Evolutionary conservation across 2,113 vertebrate genomes (phyloP).

Genomic region (Nettapus auritus): DNA sequence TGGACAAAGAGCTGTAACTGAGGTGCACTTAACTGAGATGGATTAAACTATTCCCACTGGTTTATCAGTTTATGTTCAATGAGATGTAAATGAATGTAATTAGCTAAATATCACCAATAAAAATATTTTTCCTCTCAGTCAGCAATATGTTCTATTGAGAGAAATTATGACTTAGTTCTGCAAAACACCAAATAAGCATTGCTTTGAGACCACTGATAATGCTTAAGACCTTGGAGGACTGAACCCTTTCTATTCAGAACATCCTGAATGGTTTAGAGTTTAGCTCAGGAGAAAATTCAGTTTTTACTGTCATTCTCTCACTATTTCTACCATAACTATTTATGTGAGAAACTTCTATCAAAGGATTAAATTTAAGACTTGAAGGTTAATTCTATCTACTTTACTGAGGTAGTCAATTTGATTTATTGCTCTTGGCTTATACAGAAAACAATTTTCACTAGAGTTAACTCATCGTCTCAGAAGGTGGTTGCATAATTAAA

Average conservation of each 20-base stretch:
- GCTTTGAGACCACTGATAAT: neutral
- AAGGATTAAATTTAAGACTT: neutral
- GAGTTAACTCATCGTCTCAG: neutral
- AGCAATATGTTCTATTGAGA: neutral
- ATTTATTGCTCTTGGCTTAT: slow-evolving; percentile 2
- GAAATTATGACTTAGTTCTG: neutral
- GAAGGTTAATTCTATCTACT: neutral
- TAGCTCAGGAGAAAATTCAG: neutral
- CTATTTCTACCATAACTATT: neutral
- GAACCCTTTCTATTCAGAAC: neutral
- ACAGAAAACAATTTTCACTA: neutral
- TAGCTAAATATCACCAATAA: neutral
- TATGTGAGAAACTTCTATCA: neutral
- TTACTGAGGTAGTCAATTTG: neutral
- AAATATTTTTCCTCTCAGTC: neutral
- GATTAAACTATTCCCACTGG: neutral
- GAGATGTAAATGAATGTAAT: neutral
- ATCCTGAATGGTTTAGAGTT: neutral
- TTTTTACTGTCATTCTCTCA: neutral
- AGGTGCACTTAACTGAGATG: neutral
- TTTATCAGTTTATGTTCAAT: neutral
- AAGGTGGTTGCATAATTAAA: slow-evolving; percentile 5
- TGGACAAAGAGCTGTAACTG: neutral
- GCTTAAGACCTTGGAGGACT: neutral
- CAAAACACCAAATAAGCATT: neutral